phyloP scores from a whole-genome alignment of 1,140 invertebrate genomes.

The Apis dorsata region DNA sequence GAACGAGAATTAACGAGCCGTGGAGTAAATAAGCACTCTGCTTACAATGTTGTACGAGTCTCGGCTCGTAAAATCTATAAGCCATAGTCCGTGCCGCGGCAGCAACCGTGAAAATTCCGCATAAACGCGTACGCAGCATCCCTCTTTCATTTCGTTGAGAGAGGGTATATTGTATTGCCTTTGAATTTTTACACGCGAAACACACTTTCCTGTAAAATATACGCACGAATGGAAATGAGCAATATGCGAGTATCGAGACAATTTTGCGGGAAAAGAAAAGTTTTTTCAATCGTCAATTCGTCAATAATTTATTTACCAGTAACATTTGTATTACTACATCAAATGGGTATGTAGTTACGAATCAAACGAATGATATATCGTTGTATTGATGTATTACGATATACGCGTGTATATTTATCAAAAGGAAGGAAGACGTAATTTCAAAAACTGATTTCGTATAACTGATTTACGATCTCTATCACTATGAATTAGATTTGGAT shows the following conservation, averaged over 20 bases:
- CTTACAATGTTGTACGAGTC: slow-evolving; percentile 53
- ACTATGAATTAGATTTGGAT: not conserved
- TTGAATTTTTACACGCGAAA: not conserved
- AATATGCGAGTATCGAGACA: no score
- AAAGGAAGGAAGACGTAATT: no score
- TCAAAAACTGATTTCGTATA: not conserved
- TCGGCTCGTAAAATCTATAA: slow-evolving; percentile 58
- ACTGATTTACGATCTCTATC: not conserved
- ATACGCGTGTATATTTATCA: no score
- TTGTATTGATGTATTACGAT: no score
- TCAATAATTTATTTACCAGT: no score
- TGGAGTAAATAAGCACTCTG: slow-evolving; percentile 61
- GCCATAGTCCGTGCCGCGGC: slow-evolving; percentile 17
- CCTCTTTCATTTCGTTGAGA: not conserved
- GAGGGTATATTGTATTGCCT: not conserved
- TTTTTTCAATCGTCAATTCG: no score
- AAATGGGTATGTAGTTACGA: no score
- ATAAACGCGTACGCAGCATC: not conserved
- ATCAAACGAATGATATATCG: no score
- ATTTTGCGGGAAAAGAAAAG: no score
- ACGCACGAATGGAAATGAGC: no score
- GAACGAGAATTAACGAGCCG: slow-evolving; percentile 57
- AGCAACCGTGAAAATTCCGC: slow-evolving; percentile 51
- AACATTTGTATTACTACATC: no score
- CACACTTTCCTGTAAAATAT: no score